Percentiles rank a stretch among this genome's conserved stretches.
These are phyloP conservation scores for Galeopsomyia nigrocyanea DNA, from an alignment of 2,888 invertebrate genomes.

Conservation along the genomic window DNA sequence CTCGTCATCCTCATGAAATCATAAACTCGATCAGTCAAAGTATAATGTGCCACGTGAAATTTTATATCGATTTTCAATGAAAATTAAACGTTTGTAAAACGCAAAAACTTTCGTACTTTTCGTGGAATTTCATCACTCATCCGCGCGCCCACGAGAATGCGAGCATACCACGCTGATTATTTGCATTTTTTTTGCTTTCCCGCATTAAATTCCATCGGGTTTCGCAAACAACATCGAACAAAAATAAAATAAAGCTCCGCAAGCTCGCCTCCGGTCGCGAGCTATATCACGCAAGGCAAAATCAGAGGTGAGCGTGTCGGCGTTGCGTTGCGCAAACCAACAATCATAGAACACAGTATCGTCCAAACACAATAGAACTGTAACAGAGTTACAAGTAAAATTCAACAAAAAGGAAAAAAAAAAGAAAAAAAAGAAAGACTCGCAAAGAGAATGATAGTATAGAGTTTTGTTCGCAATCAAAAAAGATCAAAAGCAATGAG, in stretches of 20 bases:
- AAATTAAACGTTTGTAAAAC: too few species aligned
- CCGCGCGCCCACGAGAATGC: neutral
- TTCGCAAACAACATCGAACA: constrained; percentile 52
- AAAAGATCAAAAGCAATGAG: constrained; percentile 37
- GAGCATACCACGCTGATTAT: constrained; percentile 52
- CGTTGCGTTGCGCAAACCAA: constrained; percentile 64
- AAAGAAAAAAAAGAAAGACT: constrained; percentile 23
- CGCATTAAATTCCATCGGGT: constrained; percentile 62
- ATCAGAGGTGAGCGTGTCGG: constrained; percentile 67
- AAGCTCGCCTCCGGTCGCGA: constrained; percentile 59
- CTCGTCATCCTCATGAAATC: constrained; percentile 47
- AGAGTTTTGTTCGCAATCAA: constrained; percentile 4
- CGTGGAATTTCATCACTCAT: constrained; percentile 46
- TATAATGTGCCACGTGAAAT: too few species aligned
- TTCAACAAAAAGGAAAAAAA: neutral
- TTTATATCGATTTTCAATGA: too few species aligned
- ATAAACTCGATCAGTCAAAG: constrained; percentile 54
- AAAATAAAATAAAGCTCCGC: too few species aligned
- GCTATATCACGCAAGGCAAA: constrained; percentile 53
- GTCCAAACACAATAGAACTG: constrained; percentile 5
- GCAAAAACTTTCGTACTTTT: constrained; percentile 48
- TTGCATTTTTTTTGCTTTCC: constrained; percentile 61
- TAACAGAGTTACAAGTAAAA: neutral
- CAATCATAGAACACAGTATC: constrained; percentile 22
- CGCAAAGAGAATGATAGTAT: constrained; percentile 25